Base-by-base conservation (phyloP, 2,113 vertebrate species). In the Nothobranchius kuhntae region DNA sequence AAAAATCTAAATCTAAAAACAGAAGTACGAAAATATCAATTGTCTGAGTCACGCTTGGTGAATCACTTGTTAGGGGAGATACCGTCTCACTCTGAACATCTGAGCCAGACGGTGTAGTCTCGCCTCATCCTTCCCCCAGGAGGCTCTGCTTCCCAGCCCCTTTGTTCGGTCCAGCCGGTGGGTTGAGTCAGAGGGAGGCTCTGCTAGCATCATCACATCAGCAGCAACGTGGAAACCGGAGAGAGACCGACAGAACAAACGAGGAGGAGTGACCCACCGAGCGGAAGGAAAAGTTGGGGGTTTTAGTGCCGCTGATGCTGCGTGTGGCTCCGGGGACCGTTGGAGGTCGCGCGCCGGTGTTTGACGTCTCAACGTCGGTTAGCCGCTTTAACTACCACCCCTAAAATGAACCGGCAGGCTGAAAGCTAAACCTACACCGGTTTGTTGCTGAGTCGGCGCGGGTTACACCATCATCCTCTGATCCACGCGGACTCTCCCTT, bases 81-180 rank as follows among this genome's bases (percentile, higher is more conserved):
- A 15, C 17, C 11, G 1, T 6, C 21, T 40, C 3, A 3, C 52
- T 30, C 1, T 58, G 51, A 24, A 59, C 13, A 36, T 65, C 75
- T 55, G 55, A 30, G 70, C 44, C 8, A 68, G 79, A 62, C 66
- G 30, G 30, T 70, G 71, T 47, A 21, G 71, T 62, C 64, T 13
- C 3, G 76, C 40, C 65, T 71, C 70, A 40, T 14, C n/a, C n/a
- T 26, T 13, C 74, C 81, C 86, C 84, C 87, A 72, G 85, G 86
- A 87, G 82, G 75, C 84, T 86, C 73, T 51, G 54, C 84, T 81
- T 78, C 85, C 77, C 67, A 51, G 75, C 76, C 74, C 86, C 89
- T 91, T 91, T 91, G 89, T 91, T 91, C 87, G 68, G 73, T 84
- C 65, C 66, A 45, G 84, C 79, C 87, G 83, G 86, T 86, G 86